Evolutionary conservation across 1,140 invertebrate species (phyloP).

Genomic region (Vanessa atalanta): DNA sequence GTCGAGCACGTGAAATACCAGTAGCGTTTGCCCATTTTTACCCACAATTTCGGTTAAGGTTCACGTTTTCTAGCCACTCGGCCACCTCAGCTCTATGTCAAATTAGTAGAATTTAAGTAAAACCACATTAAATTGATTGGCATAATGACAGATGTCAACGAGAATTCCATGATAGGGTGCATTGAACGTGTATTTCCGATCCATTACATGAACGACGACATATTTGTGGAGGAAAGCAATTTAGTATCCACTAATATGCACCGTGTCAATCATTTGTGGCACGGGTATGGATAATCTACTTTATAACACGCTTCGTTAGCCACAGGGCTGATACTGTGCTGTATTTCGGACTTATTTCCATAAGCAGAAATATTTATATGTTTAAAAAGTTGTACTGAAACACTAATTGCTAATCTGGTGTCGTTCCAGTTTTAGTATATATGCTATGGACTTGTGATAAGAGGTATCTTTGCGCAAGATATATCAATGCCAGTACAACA

Average conservation of each 20-base stretch:
- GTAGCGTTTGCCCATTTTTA: no score
- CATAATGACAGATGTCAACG: not conserved
- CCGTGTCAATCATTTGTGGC: constrained; percentile 24
- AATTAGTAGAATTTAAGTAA: not conserved
- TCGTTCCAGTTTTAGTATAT: no score
- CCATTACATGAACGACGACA: not conserved
- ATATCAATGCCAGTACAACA: no score
- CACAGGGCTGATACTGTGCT: constrained; percentile 14
- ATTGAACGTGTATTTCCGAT: not conserved
- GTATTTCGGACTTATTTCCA: no score
- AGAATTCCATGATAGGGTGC: not conserved
- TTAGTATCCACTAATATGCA: constrained; percentile 14
- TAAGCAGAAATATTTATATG: not conserved
- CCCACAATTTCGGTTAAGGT: no score
- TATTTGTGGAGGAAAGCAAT: constrained; percentile 11
- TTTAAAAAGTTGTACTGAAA: not conserved
- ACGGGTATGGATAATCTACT: constrained; percentile 11
- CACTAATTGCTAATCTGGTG: no score
- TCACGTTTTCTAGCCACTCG: no score
- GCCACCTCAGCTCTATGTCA: not conserved
- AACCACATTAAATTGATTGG: not conserved
- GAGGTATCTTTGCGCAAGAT: no score
- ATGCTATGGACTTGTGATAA: no score
- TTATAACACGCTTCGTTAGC: constrained; percentile 26
- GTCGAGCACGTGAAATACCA: no score